phyloP scores from a whole-genome alignment of 1,140 invertebrate species.

The Euborellia annulipes region DNA sequence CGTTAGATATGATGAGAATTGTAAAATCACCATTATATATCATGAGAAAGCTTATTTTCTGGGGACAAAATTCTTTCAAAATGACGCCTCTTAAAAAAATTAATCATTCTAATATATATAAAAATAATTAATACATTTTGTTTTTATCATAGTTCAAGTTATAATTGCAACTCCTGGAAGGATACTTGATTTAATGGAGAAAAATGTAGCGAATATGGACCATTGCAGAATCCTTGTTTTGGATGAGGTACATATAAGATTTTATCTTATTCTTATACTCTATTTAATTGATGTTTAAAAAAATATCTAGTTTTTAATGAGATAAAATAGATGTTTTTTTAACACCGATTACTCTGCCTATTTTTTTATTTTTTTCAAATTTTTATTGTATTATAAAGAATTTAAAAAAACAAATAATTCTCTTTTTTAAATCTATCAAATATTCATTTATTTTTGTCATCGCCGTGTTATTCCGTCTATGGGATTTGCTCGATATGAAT shows the following conservation, averaged over 20 bases:
- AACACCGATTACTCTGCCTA: not conserved
- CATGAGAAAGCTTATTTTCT: no score
- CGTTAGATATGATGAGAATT: no score
- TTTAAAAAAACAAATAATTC: not conserved
- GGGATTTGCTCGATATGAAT: no score
- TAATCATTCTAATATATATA: not conserved
- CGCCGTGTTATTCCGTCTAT: no score
- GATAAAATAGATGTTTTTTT: no score
- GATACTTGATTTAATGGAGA: slow-evolving; percentile 99
- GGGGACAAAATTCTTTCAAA: no score
- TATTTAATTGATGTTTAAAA: no score
- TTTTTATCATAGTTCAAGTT: slow-evolving; percentile 68
- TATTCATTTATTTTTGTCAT: no score
- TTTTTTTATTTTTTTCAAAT: not conserved
- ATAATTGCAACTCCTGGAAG: slow-evolving; percentile 98
- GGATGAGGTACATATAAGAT: slow-evolving; percentile 68
- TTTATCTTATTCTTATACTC: not conserved
- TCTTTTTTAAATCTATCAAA: no score
- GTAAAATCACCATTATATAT: no score
- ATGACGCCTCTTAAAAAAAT: no score
- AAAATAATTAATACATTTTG: slow-evolving; percentile 6
- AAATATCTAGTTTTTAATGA: no score
- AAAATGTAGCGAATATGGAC: slow-evolving; percentile 91
- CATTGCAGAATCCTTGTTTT: slow-evolving; percentile 93
- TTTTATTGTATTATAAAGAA: not conserved